Base-by-base conservation (phyloP, 2,888 invertebrate species). In the Pristionchus arcanus region DNA sequence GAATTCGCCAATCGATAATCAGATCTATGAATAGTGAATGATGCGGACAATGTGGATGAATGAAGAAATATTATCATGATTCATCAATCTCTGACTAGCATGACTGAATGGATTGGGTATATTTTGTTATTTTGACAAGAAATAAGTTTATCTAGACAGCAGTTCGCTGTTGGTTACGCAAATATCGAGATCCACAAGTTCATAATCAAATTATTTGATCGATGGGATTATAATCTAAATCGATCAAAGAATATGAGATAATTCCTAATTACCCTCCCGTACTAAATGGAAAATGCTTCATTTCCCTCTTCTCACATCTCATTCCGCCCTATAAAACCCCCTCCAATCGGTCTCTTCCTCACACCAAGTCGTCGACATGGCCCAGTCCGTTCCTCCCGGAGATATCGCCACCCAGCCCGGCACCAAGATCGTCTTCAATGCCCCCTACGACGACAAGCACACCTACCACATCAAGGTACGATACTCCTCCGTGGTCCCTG, bases 401-500 rank as follows among this genome's bases (percentile, higher is more conserved):
- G 74, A 74, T n/a, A 74, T 74, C 74, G 34, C 34, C 34, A 74
- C 74, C 74, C 34, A 34, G 34, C 37, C 34, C 74, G 74, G 74
- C 74, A 74, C 74, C 74, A 74, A 74, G 74, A 74, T 74, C 74
- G 74, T 74, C 74, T 74, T 74, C 74, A 74, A 74, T 34, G 74
- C 74, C 74, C 74, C 74, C 74, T 74, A 74, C 74, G 74, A 74
- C 34, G 74, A 37, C 74, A 74, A 74, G 74, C 74, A 37, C 74
- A 74, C 74, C 34, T 77, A 77, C 77, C 77, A 77, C 77, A 77
- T 77, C 77, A 77, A 77, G 77, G 77, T 77, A 77, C 42, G 42
- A 11, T 77, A 42, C 42, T 42, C 71, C 1, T 5, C 71, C 31
- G 34, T 71, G 15, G 13, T 7, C 42, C 42, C 42, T 68, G 28